Base-by-base conservation (phyloP, 2,113 vertebrate genomes). In the Leptodactylus fuscus region DNA sequence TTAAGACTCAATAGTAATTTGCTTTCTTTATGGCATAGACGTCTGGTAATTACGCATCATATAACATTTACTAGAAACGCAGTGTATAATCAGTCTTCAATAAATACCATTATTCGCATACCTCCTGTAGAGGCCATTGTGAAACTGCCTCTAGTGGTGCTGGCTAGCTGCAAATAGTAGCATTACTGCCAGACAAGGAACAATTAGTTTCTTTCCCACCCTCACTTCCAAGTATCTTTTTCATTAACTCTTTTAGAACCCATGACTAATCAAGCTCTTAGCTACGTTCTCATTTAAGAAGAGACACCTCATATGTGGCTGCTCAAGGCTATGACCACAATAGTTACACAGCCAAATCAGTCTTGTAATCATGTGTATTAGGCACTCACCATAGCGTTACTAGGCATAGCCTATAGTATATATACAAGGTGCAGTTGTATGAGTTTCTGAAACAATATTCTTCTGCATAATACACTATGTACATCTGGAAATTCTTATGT, bases 71-170 rank as follows among this genome's bases (percentile, higher is more conserved):
- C 11, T 16, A 71, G 71, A 81, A 46, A 81, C 20, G 49, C 53
- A 81, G 46, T 79, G 48, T 86, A 77, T 81, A 86, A 86, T 86
- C 67, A 86, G 41, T 27, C 27, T 81, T 70, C 83, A 71, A 85
- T 80, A 85, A 71, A 86, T 86, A 41, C 76, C 84, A 85, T 85
- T 85, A 55, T 79, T 85, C 83, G 18, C 76, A 86, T 86, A 71
- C 65, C 62, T 86, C 24, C 71, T 13, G 38, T 7, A 80, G 65
- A 80, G 36, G 13, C 49, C 53, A 51, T 46, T 48, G 46, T 79
- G 83, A 41, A 55, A 58, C 13, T 36, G 20, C 74, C 32, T 38
- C 11, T 67, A 60, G 36, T 58, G 65, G 83, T 12, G 34, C 48
- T 29, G 22, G 22, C 44, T 76, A 48, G 12, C 16, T 53, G 36